Base-by-base conservation (phyloP, 1,140 invertebrate genomes). In the Anastatus disparis region DNA sequence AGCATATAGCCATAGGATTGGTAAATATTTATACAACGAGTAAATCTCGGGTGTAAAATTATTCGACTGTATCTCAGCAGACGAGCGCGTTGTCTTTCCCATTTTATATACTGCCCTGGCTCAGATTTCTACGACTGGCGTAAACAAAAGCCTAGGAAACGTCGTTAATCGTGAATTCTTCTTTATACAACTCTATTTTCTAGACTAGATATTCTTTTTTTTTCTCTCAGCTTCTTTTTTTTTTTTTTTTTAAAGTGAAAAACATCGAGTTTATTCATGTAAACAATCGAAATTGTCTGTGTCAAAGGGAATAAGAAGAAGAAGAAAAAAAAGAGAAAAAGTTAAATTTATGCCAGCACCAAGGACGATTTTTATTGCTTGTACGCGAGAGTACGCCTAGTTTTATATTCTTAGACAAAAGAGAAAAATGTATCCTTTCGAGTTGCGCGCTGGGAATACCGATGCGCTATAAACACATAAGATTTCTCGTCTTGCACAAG, bases 11-110 rank as follows among this genome's bases (percentile, higher is more conserved):
- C n/a, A n/a, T n/a, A n/a, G n/a, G n/a, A n/a, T n/a, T n/a, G 42
- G 55, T 22, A 58, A 69, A 59, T 59, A 44, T 69, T 59, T 69
- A 61, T 69, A 59, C 55, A 69, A 31, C 56, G 31, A 27, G 10
- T 35, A 35, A 22, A 53, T 55, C 46, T 22, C 29, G 20, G 55
- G 58, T n/a, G n/a, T 38, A 15, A 69, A 59, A 69, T 69, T 59
- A 61, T 69, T 68, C 53, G 65, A 46, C 65, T 58, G 40, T 31
- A 58, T 26, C 46, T 56, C 48, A 26, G 40, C 22, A 26, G 20
- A 12, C 58, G 26, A 20, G 55, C 40, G 24, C 24, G 27, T 35
- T 10, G 10, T 35, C 10, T 10, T 10, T 61, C 13, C 8, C 2
- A 10, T 31, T 42, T 46, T 22, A 61, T 24, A n/a, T 22, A n/a